Evolutionary conservation across 2,888 invertebrate species (phyloP).

Genomic region (Stenolophus ochropezus): DNA sequence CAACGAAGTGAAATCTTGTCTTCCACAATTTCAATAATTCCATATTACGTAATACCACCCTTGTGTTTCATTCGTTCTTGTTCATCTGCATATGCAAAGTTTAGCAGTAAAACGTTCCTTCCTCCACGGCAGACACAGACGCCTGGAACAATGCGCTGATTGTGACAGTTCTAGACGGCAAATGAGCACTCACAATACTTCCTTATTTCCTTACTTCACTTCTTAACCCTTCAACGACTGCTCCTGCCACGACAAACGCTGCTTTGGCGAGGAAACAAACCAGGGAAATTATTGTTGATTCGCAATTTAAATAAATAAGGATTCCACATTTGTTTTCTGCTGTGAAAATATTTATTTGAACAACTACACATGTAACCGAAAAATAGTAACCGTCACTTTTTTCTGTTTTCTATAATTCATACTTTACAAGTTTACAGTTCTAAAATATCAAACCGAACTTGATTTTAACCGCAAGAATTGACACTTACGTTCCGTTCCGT

Average conservation of each 20-base stretch:
- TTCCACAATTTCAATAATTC: background rate
- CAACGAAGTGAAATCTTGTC: background rate
- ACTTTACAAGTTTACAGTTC: too few relatives aligned
- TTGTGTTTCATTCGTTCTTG: background rate
- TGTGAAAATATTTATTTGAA: too few relatives aligned
- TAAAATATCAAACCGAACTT: too few relatives aligned
- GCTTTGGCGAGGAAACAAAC: background rate
- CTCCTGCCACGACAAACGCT: too few relatives aligned
- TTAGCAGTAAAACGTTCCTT: background rate
- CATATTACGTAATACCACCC: background rate
- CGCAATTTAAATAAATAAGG: background rate
- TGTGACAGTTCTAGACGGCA: conserved; percentile 1
- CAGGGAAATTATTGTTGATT: background rate
- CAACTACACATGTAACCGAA: too few relatives aligned
- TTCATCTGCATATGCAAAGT: conserved; percentile 23
- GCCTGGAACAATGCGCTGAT: background rate
- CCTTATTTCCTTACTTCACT: conserved; percentile 51
- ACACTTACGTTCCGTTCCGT: too few relatives aligned
- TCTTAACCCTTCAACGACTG: conserved; percentile 7
- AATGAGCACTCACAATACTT: conserved; percentile 54
- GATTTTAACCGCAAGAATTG: too few relatives aligned
- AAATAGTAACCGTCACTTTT: too few relatives aligned
- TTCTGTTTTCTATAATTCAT: too few relatives aligned
- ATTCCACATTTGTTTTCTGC: too few relatives aligned
- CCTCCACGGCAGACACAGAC: background rate